Evolutionary conservation across 2,113 vertebrate species (phyloP).

Genomic region (Melanerpes formicivorus): DNA sequence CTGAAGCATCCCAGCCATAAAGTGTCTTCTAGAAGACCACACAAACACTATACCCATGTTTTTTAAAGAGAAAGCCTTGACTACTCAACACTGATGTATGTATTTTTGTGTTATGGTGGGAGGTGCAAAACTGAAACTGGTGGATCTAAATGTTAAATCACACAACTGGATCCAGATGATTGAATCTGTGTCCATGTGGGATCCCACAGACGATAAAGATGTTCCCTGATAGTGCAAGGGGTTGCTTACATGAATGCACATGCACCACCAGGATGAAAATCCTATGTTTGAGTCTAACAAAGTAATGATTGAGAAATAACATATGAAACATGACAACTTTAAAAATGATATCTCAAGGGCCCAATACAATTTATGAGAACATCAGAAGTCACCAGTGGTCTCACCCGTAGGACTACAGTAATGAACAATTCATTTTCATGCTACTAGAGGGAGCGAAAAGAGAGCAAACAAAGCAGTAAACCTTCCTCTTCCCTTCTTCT

Average conservation of each 20-base stretch:
- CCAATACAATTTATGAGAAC: constrained; percentile 13
- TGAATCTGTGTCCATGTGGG: background rate
- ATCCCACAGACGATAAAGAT: fast-evolving
- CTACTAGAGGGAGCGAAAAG: constrained; percentile 12
- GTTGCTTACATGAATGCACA: background rate
- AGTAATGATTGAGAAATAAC: background rate
- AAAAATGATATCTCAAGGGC: background rate
- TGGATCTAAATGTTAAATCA: background rate
- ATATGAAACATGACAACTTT: background rate
- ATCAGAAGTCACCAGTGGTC: background rate
- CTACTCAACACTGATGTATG: background rate
- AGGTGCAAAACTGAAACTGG: background rate
- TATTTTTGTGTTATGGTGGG: background rate
- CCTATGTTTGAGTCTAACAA: background rate
- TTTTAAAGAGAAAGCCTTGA: background rate
- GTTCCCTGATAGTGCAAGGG: background rate
- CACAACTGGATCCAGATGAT: background rate
- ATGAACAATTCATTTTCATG: background rate
- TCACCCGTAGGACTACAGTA: constrained; percentile 14
- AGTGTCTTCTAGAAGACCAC: background rate
- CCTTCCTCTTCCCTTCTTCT: background rate
- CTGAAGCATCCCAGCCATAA: background rate
- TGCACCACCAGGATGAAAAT: background rate
- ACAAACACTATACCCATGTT: background rate
- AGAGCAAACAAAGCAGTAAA: constrained; percentile 35